A percentile compares a stretch with the other conserved stretches of the same genome.
These are phyloP conservation scores for Erebia palarica DNA, from an alignment of 2,888 invertebrate genomes.

Conservation along the genomic window DNA sequence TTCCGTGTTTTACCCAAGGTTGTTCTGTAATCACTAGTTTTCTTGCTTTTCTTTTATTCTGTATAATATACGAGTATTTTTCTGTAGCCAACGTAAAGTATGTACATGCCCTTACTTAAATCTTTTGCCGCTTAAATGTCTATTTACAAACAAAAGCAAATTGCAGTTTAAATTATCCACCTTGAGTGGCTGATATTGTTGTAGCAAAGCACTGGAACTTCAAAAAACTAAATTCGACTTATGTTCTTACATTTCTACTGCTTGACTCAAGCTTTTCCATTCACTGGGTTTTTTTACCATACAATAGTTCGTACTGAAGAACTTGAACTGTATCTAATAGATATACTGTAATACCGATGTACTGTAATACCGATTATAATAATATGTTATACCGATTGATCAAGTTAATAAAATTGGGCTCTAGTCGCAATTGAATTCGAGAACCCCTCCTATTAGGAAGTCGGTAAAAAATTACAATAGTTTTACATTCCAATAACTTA, in stretches of 20 bases:
- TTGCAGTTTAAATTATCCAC: too few relatives aligned
- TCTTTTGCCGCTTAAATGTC: not conserved
- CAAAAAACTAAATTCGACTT: too few relatives aligned
- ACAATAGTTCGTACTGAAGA: not conserved
- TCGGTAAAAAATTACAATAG: not conserved
- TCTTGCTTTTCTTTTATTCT: not conserved
- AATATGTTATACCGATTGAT: not conserved
- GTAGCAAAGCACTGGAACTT: too few relatives aligned
- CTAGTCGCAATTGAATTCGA: not conserved
- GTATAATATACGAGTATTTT: not conserved
- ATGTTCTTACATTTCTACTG: not conserved
- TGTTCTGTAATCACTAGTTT: constrained; percentile 4
- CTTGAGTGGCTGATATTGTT: too few relatives aligned
- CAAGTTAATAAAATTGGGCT: not conserved
- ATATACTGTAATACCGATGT: too few relatives aligned
- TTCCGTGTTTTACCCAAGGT: constrained; percentile 31
- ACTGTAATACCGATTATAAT: too few relatives aligned
- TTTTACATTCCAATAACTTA: not conserved
- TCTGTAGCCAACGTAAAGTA: not conserved
- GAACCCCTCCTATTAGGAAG: not conserved
- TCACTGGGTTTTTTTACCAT: not conserved
- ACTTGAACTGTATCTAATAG: not conserved
- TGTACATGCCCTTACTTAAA: too few relatives aligned
- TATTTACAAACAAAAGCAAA: not conserved
- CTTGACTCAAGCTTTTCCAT: too few relatives aligned